A percentile compares a stretch with the other conserved stretches of the same genome.
phyloP scores from a whole-genome alignment of 2,113 vertebrate genomes.

The Rhinoderma darwinii region DNA sequence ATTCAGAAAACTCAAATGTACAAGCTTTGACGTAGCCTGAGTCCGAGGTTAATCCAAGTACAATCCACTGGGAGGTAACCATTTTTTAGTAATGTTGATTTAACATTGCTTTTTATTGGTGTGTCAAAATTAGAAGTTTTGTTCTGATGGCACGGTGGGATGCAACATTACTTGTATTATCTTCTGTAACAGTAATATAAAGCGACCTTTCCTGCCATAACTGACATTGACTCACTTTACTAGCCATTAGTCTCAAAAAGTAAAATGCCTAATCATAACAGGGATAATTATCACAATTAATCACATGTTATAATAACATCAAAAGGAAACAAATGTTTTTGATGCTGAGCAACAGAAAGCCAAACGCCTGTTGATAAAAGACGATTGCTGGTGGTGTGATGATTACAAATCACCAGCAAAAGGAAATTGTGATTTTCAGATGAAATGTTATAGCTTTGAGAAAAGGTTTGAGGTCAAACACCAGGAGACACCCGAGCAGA shows the following conservation, averaged over 20 bases:
- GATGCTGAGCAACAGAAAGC: constrained; percentile 51
- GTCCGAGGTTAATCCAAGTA: background rate
- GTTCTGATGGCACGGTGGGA: background rate
- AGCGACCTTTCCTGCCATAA: background rate
- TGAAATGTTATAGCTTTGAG: constrained; percentile 58
- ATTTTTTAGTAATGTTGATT: background rate
- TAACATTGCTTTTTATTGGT: background rate
- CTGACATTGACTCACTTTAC: constrained; percentile 25
- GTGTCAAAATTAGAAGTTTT: background rate
- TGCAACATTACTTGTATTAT: background rate
- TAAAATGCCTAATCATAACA: constrained; percentile 42
- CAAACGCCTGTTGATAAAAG: constrained; percentile 46
- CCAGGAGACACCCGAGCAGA: constrained; percentile 39
- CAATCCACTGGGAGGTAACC: background rate
- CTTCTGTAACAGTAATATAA: background rate
- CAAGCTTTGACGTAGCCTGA: background rate
- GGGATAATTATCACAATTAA: constrained; percentile 56
- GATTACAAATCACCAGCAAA: constrained; percentile 49
- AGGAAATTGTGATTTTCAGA: constrained; percentile 55
- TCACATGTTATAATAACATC: constrained; percentile 55
- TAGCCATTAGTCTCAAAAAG: constrained; percentile 35
- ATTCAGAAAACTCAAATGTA: background rate
- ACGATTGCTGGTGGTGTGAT: constrained; percentile 42
- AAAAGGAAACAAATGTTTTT: constrained; percentile 49
- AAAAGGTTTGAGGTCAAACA: constrained; percentile 54